Percentiles rank a stretch among this genome's conserved stretches.
Conservation (phyloP, 92 coral and sea anemone genomes). For the Diadumene lineata region DNA sequence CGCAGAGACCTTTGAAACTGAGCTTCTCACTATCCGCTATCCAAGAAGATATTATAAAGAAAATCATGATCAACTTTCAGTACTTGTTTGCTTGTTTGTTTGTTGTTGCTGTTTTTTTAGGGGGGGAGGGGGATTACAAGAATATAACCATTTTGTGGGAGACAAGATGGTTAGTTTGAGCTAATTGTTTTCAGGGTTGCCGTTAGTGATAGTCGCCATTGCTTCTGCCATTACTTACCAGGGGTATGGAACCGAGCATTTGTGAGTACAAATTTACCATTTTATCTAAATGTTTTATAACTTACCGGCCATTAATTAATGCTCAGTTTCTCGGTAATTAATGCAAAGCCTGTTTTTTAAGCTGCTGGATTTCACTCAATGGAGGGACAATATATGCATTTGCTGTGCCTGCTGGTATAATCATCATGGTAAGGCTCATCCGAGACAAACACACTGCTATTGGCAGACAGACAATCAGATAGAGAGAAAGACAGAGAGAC, state of each 20-base stretch:
- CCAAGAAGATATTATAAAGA: too few species aligned
- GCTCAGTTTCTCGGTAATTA: neutral
- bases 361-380: slow-evolving; percentile 78
- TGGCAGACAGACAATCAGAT: neutral
- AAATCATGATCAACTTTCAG: too few species aligned
- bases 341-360: slow-evolving; percentile 15
- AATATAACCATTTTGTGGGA: too few species aligned
- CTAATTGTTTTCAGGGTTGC: slow-evolving; percentile 67
- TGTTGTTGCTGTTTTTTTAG: too few species aligned
- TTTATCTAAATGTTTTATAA: neutral
- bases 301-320: neutral
- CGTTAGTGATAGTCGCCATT: slow-evolving; percentile 51
- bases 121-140: too few species aligned
- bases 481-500: neutral
- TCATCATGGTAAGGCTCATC: slow-evolving; percentile 63
- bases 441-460: neutral
- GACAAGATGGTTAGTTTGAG: too few species aligned
- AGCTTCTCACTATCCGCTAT: too few species aligned
- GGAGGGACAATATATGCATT: slow-evolving; percentile 80
- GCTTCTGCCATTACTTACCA: slow-evolving; percentile 57
- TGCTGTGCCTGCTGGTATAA: slow-evolving; percentile 71
- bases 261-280: slow-evolving; percentile 38
- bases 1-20: too few species aligned
- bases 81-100: too few species aligned
- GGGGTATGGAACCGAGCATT: slow-evolving; percentile 52